These are phyloP conservation scores for Teleiodes luculella DNA, from an alignment of 2,888 invertebrate genomes.

Conservation along the genomic window DNA sequence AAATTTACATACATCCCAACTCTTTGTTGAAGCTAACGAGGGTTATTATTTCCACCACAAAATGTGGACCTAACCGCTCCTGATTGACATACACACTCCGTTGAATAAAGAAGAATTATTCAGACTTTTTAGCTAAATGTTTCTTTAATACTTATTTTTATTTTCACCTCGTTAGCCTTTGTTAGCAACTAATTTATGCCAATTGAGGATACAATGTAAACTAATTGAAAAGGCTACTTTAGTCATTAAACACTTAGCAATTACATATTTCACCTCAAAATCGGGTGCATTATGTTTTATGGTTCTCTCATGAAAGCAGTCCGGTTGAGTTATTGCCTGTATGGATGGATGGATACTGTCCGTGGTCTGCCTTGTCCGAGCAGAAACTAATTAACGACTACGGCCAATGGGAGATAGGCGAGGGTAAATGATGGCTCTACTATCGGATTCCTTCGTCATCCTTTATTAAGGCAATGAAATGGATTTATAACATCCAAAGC, in stretches of 20 bases:
- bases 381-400: constrained; percentile 55
- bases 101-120: constrained; percentile 51
- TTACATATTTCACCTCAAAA: constrained; percentile 11
- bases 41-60: constrained; percentile 74
- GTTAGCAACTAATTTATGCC: constrained; percentile 51
- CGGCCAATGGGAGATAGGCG: constrained; percentile 53
- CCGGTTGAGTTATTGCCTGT: constrained; percentile 9
- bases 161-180: constrained; percentile 61
- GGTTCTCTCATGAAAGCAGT: neutral
- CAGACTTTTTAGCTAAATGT: constrained; percentile 39
- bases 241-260: neutral
- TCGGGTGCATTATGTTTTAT: constrained; percentile 9
- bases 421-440: constrained; percentile 59
- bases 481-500: constrained; percentile 72
- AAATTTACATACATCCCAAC: constrained; percentile 70
- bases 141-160: constrained; percentile 41
- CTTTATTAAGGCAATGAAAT: constrained; percentile 76
- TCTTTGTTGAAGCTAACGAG: constrained; percentile 67
- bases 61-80: constrained; percentile 58
- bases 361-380: constrained; percentile 25
- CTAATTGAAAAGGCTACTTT: constrained; percentile 8
- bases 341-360: constrained; percentile 20
- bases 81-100: constrained; percentile 64
- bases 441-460: constrained; percentile 67
- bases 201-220: constrained; percentile 32